Conservation (phyloP, 2,888 invertebrate species). For the Spodoptera littoralis region DNA sequence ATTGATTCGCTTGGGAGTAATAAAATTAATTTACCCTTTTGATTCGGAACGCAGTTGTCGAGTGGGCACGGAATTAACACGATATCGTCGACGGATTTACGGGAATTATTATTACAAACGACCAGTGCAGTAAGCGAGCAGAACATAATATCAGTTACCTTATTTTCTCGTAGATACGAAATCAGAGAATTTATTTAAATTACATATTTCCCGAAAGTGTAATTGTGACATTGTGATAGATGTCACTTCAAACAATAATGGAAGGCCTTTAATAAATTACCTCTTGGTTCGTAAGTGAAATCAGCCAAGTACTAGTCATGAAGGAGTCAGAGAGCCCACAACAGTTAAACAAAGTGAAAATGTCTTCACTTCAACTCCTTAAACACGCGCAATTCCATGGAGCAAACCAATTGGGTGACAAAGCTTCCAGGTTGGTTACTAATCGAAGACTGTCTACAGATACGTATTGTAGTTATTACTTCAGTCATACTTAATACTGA, state of each 20-base stretch:
- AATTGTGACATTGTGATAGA: no score
- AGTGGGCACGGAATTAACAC: conserved; percentile 24
- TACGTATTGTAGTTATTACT: background rate
- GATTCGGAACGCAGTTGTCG: conserved; percentile 37
- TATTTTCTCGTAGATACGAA: no score
- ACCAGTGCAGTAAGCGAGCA: background rate
- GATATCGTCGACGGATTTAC: conserved; percentile 15
- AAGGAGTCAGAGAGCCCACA: background rate
- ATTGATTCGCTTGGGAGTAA: conserved; percentile 60
- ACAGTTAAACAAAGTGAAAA: conserved; percentile 21
- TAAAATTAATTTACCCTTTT: conserved; percentile 56
- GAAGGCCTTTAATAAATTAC: no score
- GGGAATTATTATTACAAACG: conserved; percentile 17
- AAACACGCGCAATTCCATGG: conserved; percentile 73
- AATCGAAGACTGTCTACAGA: background rate
- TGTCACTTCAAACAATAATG: no score
- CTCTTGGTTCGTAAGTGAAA: no score
- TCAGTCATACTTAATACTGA: no score
- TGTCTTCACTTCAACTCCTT: conserved; percentile 61
- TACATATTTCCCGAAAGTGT: no score
- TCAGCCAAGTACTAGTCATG: background rate
- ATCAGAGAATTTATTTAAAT: no score
- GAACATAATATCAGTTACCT: no score
- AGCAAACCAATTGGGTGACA: conserved; percentile 64
- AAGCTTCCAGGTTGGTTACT: conserved; percentile 62